Conservation (phyloP, 2,888 invertebrate genomes). For the Sphecodes monilicornis region DNA sequence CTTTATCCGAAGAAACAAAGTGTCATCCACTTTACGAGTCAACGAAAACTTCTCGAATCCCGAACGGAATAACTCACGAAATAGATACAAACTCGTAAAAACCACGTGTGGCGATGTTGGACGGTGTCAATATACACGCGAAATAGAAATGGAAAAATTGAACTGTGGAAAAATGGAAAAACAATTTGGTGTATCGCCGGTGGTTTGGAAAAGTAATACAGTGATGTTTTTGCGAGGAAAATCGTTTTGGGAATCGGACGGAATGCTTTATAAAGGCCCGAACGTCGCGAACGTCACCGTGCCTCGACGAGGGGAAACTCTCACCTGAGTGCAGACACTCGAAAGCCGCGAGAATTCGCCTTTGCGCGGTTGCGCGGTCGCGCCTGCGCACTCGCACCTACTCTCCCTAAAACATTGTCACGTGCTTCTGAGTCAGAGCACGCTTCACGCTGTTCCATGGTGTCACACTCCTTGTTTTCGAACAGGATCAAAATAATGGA, state of each 20-base stretch:
- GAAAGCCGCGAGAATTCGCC: slow-evolving; percentile 68
- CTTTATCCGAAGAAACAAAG: slow-evolving; percentile 14
- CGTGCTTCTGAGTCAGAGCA: slow-evolving; percentile 67
- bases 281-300: slow-evolving; percentile 63
- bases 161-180: slow-evolving; percentile 1
- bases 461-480: not conserved
- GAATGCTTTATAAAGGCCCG: slow-evolving; percentile 50
- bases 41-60: not conserved
- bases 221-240: slow-evolving; percentile 11
- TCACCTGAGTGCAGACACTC: slow-evolving; percentile 59
- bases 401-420: slow-evolving; percentile 74
- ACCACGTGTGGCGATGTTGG: slow-evolving; percentile 30
- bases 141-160: not conserved
- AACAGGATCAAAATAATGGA: slow-evolving; percentile 5
- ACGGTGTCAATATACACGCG: not conserved
- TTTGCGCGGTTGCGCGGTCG: slow-evolving; percentile 46
- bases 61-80: not conserved
- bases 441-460: slow-evolving; percentile 22
- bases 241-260: slow-evolving; percentile 4
- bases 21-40: not conserved
- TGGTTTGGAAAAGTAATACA: slow-evolving; percentile 3
- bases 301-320: slow-evolving; percentile 54
- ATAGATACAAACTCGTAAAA: not conserved
- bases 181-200: not conserved
- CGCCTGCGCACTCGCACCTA: slow-evolving; percentile 50